These are phyloP conservation scores for Cavia aperea DNA, from an alignment of 2,113 vertebrate species.

Conservation along the genomic window DNA sequence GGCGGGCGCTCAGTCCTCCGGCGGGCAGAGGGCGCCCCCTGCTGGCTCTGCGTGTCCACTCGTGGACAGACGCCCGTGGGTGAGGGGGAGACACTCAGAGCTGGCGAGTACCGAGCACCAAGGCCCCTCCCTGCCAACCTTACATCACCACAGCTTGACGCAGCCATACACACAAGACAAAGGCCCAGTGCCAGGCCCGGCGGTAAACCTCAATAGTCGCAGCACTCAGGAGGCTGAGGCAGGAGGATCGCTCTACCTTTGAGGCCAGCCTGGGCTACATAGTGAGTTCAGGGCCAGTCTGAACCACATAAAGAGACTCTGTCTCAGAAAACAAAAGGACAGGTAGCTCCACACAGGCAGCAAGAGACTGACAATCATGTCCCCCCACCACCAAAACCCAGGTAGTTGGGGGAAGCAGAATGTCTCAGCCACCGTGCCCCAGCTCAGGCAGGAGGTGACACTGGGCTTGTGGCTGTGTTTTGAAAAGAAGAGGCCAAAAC, in stretches of 20 bases:
- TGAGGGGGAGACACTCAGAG: neutral
- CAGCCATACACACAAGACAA: neutral
- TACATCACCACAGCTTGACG: neutral
- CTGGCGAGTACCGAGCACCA: rapidly evolving
- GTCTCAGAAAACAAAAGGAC: neutral
- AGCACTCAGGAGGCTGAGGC: neutral
- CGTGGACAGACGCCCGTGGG: neutral
- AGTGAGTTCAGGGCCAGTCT: neutral
- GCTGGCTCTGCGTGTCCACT: neutral
- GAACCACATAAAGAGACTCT: neutral
- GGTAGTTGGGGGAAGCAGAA: neutral
- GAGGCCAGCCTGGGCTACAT: neutral
- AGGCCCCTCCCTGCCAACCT: neutral
- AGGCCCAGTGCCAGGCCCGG: neutral
- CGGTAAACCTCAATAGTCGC: neutral
- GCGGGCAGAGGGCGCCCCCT: neutral
- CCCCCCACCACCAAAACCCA: neutral
- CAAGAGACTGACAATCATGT: neutral
- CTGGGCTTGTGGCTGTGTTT: neutral
- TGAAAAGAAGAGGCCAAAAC: neutral
- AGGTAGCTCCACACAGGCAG: neutral
- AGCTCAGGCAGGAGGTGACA: neutral
- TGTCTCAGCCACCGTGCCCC: neutral
- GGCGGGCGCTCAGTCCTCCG: rapidly evolving
- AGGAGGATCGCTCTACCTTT: neutral